Percentiles rank a stretch among this genome's conserved stretches.
These are phyloP conservation scores for Electrona antarctica DNA, from an alignment of 2,113 vertebrate genomes.

Conservation along the genomic window DNA sequence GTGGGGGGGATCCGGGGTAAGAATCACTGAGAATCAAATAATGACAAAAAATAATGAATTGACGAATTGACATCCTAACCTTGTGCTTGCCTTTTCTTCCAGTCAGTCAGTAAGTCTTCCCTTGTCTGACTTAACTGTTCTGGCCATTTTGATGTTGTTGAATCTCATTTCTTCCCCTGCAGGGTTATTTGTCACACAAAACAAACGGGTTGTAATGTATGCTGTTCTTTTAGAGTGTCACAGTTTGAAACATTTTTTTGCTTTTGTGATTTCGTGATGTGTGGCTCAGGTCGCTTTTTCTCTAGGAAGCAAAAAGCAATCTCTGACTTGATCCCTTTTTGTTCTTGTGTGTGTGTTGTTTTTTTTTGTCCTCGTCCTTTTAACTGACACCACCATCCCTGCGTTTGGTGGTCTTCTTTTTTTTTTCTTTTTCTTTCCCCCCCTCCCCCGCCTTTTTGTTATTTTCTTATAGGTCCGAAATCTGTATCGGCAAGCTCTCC, in stretches of 20 bases:
- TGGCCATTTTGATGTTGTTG: background rate
- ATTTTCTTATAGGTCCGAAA: constrained; percentile 82
- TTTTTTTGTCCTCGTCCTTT: background rate
- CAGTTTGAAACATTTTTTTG: background rate
- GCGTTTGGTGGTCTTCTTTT: constrained; percentile 18
- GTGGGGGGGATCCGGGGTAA: background rate
- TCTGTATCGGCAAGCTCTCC: constrained; percentile 92
- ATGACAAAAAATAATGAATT: no score
- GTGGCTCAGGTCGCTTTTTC: background rate
- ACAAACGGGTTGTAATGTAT: constrained; percentile 14
- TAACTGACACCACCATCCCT: constrained; percentile 28
- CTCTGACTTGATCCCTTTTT: constrained; percentile 5
- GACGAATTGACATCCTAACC: no score
- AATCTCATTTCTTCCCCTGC: constrained; percentile 24
- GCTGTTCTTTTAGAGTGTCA: background rate
- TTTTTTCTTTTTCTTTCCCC: constrained; percentile 8
- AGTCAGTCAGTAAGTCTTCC: background rate
- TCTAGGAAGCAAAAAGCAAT: background rate
- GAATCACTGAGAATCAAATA: no score
- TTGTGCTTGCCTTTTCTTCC: background rate
- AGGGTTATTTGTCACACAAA: constrained; percentile 19
- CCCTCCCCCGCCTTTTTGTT: background rate
- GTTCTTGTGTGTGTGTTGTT: background rate
- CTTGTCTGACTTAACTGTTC: background rate
- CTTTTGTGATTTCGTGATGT: constrained; percentile 1